A percentile compares a stretch with the other conserved stretches of the same genome.
Conservation (phyloP, 2,113 vertebrate genomes). For the Vidua chalybeata region DNA sequence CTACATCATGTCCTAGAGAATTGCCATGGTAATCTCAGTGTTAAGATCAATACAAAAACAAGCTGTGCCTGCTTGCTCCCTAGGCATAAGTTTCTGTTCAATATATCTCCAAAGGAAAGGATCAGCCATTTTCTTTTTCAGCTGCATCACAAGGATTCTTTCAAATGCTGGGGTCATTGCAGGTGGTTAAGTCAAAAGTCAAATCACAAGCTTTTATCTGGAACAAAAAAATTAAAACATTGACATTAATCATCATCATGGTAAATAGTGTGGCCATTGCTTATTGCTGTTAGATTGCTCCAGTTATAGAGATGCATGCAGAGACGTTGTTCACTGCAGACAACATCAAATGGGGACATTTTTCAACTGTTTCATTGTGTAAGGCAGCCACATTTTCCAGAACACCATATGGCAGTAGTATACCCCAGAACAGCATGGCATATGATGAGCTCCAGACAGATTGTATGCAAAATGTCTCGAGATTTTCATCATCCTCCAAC, state of each 20-base stretch:
- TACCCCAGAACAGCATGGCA: not conserved
- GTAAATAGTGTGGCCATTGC: not conserved
- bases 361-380: not conserved
- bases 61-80: not conserved
- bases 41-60: not conserved
- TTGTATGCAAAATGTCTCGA: not conserved
- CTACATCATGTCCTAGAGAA: not conserved
- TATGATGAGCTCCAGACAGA: not conserved
- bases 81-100: not conserved
- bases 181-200: not conserved
- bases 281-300: not conserved
- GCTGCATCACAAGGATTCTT: not conserved
- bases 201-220: slow-evolving; percentile 4
- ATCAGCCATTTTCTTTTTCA: not conserved
- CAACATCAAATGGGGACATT: not conserved
- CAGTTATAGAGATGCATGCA: not conserved
- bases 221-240: not conserved
- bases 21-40: not conserved
- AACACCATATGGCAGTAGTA: not conserved
- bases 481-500: not conserved
- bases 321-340: not conserved
- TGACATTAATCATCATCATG: not conserved
- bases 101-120: not conserved
- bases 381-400: not conserved
- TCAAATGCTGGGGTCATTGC: not conserved